Evolutionary conservation across 2,113 vertebrate genomes (phyloP), one percentile per base, ranked within the genome.

Genomic region (Galeopterus variegatus): DNA sequence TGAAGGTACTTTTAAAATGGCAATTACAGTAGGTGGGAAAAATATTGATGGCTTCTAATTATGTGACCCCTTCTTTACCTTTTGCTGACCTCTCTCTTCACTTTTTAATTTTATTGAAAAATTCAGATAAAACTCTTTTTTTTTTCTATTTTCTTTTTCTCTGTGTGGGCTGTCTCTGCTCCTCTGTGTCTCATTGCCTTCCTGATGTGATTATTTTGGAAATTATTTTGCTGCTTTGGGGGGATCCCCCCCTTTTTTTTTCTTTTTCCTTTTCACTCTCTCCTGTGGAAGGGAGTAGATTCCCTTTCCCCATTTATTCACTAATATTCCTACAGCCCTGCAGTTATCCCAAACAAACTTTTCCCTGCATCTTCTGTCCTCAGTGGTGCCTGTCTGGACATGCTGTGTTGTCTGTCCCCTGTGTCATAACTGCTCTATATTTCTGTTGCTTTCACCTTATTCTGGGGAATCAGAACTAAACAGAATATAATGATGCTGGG

Each of bases 321-420:
- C 92, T 96, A 94, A 96, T 97, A 92, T 97, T 75, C 93, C 93
- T 92, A 52, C 0, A 28, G 24, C 23, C 86, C 41, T 48, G 3
- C 14, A 88, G 8, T 95, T 89, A 41, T 84, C 3, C 0, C 17
- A 97, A 65, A 24, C 92, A 97, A 83, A 76, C 88, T 93, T 79
- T 73, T 98, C 75, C 97, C 97, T 97, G 90, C 97, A 83, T 96
- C 36, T 86, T 62, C 83, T 62, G 75, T 75, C 97, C 60, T 79
- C 88, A 96, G 62, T 96, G 75, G 94, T 98, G 95, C 98, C 98
- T 98, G 97, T 98, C 96, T 98, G 96, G 97, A 98, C 98, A 98
- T 98, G 95, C 93, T 98, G 97, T 98, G 81, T 88, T 52, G 92
- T 98, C 93, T 52, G 92, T 98, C 93, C 98, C 80, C 97, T 98